phyloP scores from a whole-genome alignment of 2,797 vertebrate species.

The Sternotherus odoratus region DNA sequence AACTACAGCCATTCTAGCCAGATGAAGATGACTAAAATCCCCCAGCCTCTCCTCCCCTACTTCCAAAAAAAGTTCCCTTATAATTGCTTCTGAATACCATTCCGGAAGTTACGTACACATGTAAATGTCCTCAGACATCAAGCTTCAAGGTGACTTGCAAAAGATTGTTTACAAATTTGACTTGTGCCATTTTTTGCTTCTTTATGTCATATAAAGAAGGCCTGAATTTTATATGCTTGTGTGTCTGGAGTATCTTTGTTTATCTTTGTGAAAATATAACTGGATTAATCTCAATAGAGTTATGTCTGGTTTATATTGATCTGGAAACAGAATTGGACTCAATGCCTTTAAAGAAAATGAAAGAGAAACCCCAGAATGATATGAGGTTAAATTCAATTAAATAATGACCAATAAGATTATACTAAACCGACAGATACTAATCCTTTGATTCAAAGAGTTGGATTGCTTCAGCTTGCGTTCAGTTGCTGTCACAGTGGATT shows the following conservation, averaged over 20 bases:
- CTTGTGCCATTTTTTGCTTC: background rate
- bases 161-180: constrained; percentile 3
- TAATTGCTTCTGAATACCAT: background rate
- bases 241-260: background rate
- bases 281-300: background rate
- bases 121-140: constrained; percentile 37
- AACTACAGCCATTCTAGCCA: background rate
- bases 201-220: background rate
- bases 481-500: background rate
- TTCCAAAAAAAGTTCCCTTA: background rate
- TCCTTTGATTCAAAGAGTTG: background rate
- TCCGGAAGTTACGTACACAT: background rate
- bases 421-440: background rate
- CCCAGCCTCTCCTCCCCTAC: rapidly evolving
- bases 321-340: background rate
- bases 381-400: background rate
- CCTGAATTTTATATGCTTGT: constrained; percentile 1
- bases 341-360: background rate
- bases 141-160: constrained; percentile 30
- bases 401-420: background rate
- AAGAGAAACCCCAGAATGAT: background rate
- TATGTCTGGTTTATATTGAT: background rate
- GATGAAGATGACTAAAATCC: background rate
- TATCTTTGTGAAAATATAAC: background rate
- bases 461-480: background rate